Conservation (phyloP, 2,797 vertebrate genomes). For the Thamnophis elegans region DNA sequence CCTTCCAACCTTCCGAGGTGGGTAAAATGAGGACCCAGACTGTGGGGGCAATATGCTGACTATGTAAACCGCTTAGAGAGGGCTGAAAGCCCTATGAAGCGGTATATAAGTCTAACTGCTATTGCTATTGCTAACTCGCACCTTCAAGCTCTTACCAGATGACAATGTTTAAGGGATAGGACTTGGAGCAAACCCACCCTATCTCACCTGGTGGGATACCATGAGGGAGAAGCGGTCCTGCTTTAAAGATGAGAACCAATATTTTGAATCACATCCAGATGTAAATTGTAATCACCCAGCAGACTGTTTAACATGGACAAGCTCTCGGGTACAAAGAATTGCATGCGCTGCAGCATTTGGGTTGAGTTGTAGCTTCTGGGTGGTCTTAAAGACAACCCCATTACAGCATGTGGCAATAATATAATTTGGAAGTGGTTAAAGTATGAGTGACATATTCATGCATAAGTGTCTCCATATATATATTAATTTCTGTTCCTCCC, state of each 20-base stretch:
- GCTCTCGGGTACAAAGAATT: background rate
- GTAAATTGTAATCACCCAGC: background rate
- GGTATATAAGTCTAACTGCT: no score
- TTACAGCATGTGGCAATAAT: background rate
- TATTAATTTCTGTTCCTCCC: conserved; percentile 19
- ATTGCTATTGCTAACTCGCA: no score
- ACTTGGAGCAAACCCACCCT: background rate
- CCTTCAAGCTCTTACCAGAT: background rate
- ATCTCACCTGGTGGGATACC: background rate
- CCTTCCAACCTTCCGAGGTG: no score
- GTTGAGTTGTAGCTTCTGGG: background rate
- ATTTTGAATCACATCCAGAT: background rate
- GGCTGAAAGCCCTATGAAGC: no score
- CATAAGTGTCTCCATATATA: background rate
- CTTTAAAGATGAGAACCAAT: background rate
- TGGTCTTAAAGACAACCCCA: background rate
- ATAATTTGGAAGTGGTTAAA: background rate
- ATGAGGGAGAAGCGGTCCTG: background rate
- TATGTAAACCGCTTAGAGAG: no score
- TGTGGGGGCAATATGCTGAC: no score
- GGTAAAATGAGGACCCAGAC: no score
- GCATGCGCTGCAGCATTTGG: background rate
- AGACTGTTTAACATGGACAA: background rate
- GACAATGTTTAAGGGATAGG: background rate
- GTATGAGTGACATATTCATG: background rate